phyloP scores from a whole-genome alignment of 1,140 invertebrate genomes.

The Ceratina australensis region DNA sequence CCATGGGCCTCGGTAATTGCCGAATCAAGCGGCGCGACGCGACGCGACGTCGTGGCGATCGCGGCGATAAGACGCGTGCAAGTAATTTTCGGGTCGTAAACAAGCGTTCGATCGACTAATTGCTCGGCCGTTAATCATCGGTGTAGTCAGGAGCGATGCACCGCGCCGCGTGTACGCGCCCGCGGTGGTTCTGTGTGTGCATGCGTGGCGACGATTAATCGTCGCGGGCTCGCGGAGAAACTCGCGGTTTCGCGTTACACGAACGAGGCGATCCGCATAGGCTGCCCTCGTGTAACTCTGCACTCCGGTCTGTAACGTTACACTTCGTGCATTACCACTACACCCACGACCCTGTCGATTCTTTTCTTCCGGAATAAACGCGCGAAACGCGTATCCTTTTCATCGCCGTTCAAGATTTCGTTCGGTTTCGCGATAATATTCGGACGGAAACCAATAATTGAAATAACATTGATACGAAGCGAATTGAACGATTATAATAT shows the following conservation, averaged over 20 bases:
- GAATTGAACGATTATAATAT: too few species aligned
- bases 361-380: slow-evolving; percentile 6
- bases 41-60: slow-evolving; percentile 9
- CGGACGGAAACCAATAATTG: too few species aligned
- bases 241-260: slow-evolving; percentile 39
- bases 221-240: slow-evolving; percentile 23
- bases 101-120: slow-evolving; percentile 29
- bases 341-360: background rate
- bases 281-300: slow-evolving; percentile 38
- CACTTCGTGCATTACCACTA: slow-evolving; percentile 6
- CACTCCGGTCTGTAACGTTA: slow-evolving; percentile 36
- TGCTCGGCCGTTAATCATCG: slow-evolving; percentile 42
- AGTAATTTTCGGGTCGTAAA: slow-evolving; percentile 37
- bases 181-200: background rate
- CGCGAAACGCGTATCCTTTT: background rate
- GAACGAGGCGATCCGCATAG: slow-evolving; percentile 19
- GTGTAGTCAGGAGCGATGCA: slow-evolving; percentile 17
- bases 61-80: slow-evolving; percentile 44
- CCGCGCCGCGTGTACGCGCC: background rate
- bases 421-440: background rate
- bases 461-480: too few species aligned
- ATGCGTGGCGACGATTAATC: slow-evolving; percentile 37
- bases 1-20: slow-evolving; percentile 45
- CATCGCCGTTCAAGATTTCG: background rate
- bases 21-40: slow-evolving; percentile 32